These are phyloP conservation scores for Tiliqua scincoides DNA, from an alignment of 2,113 vertebrate species.

Conservation along the genomic window DNA sequence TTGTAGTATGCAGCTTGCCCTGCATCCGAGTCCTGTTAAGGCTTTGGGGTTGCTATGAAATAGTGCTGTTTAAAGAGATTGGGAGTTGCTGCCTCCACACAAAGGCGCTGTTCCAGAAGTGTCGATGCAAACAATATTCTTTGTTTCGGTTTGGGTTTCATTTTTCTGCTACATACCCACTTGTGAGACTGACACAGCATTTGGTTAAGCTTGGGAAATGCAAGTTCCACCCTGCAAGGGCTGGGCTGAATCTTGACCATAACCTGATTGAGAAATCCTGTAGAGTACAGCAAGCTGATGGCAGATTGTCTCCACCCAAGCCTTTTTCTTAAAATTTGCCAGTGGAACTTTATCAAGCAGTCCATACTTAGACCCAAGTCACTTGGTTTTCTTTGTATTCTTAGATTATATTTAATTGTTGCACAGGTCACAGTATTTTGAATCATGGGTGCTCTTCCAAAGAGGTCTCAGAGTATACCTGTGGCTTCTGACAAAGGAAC, in stretches of 20 bases:
- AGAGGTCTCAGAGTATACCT: background rate
- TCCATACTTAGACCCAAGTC: background rate
- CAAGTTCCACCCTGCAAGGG: no score
- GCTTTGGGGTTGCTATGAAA: background rate
- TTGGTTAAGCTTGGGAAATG: background rate
- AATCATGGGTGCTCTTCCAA: background rate
- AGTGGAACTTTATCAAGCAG: background rate
- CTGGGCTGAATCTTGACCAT: background rate
- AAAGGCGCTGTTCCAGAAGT: no score
- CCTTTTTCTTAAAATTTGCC: background rate
- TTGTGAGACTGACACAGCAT: background rate
- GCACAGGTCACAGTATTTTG: no score
- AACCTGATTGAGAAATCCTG: background rate
- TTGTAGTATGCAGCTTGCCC: background rate
- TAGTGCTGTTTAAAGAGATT: no score
- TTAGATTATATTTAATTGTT: background rate
- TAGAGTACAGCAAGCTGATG: background rate
- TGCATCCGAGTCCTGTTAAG: background rate
- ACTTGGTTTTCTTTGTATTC: background rate
- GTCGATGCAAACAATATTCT: background rate
- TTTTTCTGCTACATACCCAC: background rate
- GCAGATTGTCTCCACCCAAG: no score
- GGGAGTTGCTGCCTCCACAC: background rate
- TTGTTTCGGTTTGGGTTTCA: background rate
- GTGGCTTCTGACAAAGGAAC: background rate